These are phyloP conservation scores for Rana temporaria DNA, from an alignment of 2,113 vertebrate genomes.

Conservation along the genomic window DNA sequence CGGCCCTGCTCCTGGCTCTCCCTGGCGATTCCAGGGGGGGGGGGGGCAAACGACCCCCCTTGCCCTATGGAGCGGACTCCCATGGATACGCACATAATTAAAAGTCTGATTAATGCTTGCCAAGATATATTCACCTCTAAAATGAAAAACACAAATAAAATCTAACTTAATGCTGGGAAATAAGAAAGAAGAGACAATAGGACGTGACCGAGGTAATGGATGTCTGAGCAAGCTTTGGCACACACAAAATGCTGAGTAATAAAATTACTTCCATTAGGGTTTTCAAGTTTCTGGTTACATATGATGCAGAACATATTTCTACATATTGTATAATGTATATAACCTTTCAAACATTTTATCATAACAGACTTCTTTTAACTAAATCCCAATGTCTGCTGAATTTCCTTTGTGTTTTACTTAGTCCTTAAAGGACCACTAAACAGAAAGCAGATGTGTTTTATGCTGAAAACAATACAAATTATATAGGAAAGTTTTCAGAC, in stretches of 20 bases:
- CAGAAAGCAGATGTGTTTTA: background rate
- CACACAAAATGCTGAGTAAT: conserved; percentile 15
- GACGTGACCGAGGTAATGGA: conserved; percentile 31
- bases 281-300: conserved; percentile 5
- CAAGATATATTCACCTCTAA: background rate
- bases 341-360: background rate
- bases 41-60: too few relatives aligned
- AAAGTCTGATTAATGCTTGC: too few relatives aligned
- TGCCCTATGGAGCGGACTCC: too few relatives aligned
- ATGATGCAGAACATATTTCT: background rate
- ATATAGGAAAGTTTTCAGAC: too few relatives aligned
- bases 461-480: background rate
- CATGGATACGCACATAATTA: too few relatives aligned
- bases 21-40: too few relatives aligned
- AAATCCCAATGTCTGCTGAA: background rate
- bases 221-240: background rate
- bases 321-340: conserved; percentile 1
- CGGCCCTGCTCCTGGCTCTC: too few relatives aligned
- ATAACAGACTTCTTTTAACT: background rate
- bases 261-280: conserved; percentile 18
- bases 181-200: conserved; percentile 12
- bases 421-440: background rate
- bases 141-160: background rate
- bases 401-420: background rate
- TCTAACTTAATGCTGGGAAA: background rate